Evolutionary conservation across 1,140 invertebrate species (phyloP).

Genomic region (Leptoteleia sp.): DNA sequence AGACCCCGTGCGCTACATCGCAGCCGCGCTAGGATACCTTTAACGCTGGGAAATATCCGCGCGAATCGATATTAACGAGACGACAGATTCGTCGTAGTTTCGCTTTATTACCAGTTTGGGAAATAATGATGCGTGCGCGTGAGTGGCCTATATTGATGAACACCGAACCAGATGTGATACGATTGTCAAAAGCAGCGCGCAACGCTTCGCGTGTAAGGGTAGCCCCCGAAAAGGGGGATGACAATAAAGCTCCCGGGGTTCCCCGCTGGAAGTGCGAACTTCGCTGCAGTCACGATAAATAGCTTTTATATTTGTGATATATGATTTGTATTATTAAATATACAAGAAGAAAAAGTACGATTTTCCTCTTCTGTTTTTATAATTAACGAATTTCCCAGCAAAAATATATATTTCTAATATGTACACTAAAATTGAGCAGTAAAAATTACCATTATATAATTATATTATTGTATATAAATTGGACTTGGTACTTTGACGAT

Average conservation of each 20-base stretch:
- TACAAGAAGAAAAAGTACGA: no score
- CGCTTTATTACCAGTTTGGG: slow-evolving; percentile 60
- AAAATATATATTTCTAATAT: no score
- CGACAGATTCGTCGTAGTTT: slow-evolving; percentile 53
- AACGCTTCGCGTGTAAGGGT: slow-evolving; percentile 8
- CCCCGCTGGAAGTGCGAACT: slow-evolving; percentile 39
- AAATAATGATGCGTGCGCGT: slow-evolving; percentile 57
- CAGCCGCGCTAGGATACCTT: slow-evolving; percentile 19
- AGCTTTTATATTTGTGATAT: slow-evolving; percentile 19
- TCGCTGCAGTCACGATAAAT: slow-evolving; percentile 41
- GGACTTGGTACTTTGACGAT: no score
- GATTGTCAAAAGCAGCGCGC: slow-evolving; percentile 49
- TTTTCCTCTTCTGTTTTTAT: no score
- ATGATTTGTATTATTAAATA: no score
- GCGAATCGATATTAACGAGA: slow-evolving; percentile 58
- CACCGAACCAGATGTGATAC: slow-evolving; percentile 55
- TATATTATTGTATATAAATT: no score
- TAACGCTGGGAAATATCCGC: slow-evolving; percentile 35
- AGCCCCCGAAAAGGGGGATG: slow-evolving; percentile 36
- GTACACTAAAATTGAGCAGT: no score
- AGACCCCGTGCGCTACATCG: slow-evolving; percentile 39
- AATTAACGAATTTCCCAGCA: no score
- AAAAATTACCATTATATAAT: no score
- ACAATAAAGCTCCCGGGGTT: slow-evolving; percentile 32
- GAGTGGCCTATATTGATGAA: slow-evolving; percentile 56